Conservation (phyloP, 2,888 invertebrate genomes). For the Tholera decimalis region DNA sequence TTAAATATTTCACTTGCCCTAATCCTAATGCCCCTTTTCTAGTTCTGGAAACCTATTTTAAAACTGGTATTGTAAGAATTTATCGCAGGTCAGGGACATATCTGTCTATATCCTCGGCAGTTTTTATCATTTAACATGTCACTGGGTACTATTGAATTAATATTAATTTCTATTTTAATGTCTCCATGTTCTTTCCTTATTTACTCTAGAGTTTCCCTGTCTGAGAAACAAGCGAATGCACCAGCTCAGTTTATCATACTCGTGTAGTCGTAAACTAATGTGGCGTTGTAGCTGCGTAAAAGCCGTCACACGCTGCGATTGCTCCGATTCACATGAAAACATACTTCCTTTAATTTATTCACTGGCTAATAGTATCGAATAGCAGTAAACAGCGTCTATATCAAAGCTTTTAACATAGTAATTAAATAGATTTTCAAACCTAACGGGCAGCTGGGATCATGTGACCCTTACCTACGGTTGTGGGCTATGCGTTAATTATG, state of each 20-base stretch:
- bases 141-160: not conserved
- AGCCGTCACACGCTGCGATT: conserved; percentile 64
- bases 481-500: conserved; percentile 47
- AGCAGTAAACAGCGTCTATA: conserved; percentile 69
- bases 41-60: conserved; percentile 8
- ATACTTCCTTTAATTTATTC: conserved; percentile 73
- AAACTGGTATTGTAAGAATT: not conserved
- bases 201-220: not conserved
- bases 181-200: not conserved
- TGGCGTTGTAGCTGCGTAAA: conserved; percentile 75
- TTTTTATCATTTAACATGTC: not conserved
- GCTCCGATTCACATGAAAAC: conserved; percentile 68
- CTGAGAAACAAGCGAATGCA: conserved; percentile 24
- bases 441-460: conserved; percentile 52
- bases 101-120: not conserved
- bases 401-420: conserved; percentile 62
- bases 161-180: conserved; percentile 3
- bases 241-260: conserved; percentile 56
- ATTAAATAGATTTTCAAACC: conserved; percentile 63
- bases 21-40: not conserved
- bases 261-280: conserved; percentile 74
- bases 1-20: not conserved
- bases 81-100: conserved; percentile 5
- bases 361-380: conserved; percentile 69
- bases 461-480: conserved; percentile 36